phyloP scores from a whole-genome alignment of 2,113 vertebrate species.

The Bubo bubo region DNA sequence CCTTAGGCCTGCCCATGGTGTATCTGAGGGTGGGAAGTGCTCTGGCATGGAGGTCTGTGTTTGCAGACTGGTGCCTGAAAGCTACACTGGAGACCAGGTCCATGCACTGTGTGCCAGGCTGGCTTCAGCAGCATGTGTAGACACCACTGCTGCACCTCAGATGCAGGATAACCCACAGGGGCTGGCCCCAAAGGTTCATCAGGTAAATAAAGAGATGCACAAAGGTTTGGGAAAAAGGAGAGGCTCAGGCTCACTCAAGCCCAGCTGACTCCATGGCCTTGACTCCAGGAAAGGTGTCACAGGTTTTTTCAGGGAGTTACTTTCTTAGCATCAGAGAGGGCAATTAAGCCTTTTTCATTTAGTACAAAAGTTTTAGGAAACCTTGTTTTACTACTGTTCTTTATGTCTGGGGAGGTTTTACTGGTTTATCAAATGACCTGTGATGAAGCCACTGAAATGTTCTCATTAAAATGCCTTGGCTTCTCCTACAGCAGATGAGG shows the following conservation, averaged over 20 bases:
- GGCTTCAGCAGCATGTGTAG: background rate
- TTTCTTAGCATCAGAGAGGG: background rate
- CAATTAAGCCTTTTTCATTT: background rate
- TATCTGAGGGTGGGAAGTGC: background rate
- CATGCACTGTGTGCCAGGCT: fast-evolving
- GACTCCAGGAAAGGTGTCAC: fast-evolving
- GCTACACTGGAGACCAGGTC: background rate
- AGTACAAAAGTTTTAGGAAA: background rate
- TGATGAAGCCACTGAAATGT: background rate
- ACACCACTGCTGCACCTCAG: background rate
- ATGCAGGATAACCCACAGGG: background rate
- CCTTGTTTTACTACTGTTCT: background rate
- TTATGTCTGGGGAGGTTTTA: background rate
- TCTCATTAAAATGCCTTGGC: background rate
- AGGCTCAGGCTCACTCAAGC: background rate
- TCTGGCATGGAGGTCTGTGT: background rate
- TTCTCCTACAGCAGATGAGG: background rate
- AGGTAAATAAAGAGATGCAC: fast-evolving
- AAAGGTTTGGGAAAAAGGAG: background rate
- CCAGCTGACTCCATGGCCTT: background rate
- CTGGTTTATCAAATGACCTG: background rate
- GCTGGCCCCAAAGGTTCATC: fast-evolving
- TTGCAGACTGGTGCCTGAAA: background rate
- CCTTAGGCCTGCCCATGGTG: background rate
- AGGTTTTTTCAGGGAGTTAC: background rate